These are phyloP conservation scores for Megaptera novaeangliae DNA, from an alignment of 2,113 vertebrate species.

Conservation along the genomic window DNA sequence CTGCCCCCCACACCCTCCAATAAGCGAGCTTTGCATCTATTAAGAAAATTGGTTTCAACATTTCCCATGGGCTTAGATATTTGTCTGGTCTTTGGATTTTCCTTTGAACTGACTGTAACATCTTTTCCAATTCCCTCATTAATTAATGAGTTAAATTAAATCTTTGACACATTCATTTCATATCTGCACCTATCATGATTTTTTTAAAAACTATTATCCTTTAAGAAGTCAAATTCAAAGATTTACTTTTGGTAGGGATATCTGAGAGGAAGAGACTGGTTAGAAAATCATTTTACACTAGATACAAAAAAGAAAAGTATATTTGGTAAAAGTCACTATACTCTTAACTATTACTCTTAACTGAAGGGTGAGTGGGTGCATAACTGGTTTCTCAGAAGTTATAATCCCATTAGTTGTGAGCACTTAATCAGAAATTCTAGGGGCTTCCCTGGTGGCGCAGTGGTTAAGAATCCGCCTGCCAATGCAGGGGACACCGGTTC, in stretches of 20 bases:
- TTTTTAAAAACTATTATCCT: not conserved
- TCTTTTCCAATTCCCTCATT: not conserved
- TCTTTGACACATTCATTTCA: not conserved
- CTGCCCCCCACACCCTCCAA: not conserved
- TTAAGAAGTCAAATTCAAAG: not conserved
- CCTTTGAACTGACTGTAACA: not conserved
- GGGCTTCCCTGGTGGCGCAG: too few relatives aligned
- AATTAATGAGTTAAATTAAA: not conserved
- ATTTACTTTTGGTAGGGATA: not conserved
- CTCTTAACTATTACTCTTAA: not conserved
- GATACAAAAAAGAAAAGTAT: not conserved
- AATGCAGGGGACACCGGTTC: too few relatives aligned
- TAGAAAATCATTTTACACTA: not conserved
- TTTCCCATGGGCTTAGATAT: not conserved
- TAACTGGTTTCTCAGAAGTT: not conserved
- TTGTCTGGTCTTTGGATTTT: not conserved
- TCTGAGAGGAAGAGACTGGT: not conserved
- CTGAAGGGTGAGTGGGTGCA: not conserved
- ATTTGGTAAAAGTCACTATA: not conserved
- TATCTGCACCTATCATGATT: not conserved
- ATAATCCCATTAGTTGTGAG: not conserved
- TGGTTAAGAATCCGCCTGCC: too few relatives aligned
- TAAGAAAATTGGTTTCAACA: not conserved
- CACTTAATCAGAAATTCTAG: constrained; percentile 13
- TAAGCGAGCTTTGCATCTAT: not conserved